Conservation (phyloP, 2,888 invertebrate species). For the Metallyticus violacea region DNA sequence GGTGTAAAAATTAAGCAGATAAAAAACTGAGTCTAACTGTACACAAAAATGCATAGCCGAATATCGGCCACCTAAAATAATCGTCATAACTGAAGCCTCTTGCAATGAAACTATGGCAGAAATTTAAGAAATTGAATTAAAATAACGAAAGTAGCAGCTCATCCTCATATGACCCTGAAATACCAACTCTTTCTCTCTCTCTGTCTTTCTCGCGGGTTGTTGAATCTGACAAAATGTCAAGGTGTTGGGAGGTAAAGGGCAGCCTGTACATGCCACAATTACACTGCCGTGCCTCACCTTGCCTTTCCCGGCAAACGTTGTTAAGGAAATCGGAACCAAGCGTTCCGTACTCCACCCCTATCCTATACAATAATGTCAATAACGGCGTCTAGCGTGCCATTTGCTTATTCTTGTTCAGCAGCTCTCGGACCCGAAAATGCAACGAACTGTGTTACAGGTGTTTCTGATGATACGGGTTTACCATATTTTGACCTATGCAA, state of each 20-base stretch:
- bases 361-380: not conserved
- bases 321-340: not conserved
- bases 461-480: not conserved
- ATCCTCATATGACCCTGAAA: not conserved
- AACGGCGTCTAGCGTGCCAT: not conserved
- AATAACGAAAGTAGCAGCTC: not conserved
- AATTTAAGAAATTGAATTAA: not conserved
- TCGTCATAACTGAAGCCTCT: too few species aligned
- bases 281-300: not conserved
- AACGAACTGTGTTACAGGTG: too few species aligned
- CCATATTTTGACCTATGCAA: too few species aligned
- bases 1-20: too few species aligned
- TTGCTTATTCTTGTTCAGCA: too few species aligned
- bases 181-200: not conserved
- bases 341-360: not conserved
- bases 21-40: too few species aligned
- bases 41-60: too few species aligned
- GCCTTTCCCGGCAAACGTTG: not conserved
- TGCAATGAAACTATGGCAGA: too few species aligned
- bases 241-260: not conserved
- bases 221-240: not conserved
- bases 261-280: not conserved
- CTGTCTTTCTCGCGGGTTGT: not conserved
- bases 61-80: too few species aligned
- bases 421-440: not conserved